Evolutionary conservation across 2,797 vertebrate species (phyloP).

Genomic region (Hephaestus fuliginosus): DNA sequence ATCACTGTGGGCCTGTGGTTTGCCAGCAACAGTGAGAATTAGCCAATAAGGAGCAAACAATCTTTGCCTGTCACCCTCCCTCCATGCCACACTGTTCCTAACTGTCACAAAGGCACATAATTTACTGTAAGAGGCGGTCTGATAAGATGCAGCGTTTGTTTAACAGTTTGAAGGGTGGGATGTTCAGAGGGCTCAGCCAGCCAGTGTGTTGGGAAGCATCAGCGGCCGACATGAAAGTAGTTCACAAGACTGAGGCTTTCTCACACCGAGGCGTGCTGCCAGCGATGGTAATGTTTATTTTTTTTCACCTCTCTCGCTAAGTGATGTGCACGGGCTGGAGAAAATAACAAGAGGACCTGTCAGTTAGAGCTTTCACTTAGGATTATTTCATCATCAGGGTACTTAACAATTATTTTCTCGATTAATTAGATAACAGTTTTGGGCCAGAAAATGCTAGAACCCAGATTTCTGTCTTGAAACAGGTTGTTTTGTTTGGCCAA

Average conservation of each 20-base stretch:
- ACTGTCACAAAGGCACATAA: conserved; percentile 51
- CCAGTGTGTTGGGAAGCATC: conserved; percentile 41
- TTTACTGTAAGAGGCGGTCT: conserved; percentile 37
- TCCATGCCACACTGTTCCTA: conserved; percentile 42
- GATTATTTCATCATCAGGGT: neutral
- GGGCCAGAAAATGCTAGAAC: neutral
- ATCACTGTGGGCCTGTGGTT: conserved; percentile 51
- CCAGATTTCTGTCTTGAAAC: neutral
- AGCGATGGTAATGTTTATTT: neutral
- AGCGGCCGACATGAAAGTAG: conserved; percentile 8
- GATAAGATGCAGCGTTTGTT: conserved; percentile 55
- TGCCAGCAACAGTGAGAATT: conserved; percentile 58
- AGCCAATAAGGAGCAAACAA: conserved; percentile 61
- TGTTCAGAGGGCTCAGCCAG: conserved; percentile 37
- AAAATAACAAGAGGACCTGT: conserved; percentile 3
- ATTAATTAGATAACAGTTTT: neutral
- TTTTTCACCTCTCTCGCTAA: conserved; percentile 18
- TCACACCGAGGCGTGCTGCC: neutral
- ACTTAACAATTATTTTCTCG: neutral
- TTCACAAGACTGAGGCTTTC: conserved; percentile 23
- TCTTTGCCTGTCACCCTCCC: conserved; percentile 34
- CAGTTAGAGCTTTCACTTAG: neutral
- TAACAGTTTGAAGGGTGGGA: conserved; percentile 50
- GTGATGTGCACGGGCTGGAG: neutral
- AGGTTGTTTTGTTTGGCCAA: neutral